Evolutionary conservation across 2,888 invertebrate species (phyloP).

Genomic region (Timema cristinae): DNA sequence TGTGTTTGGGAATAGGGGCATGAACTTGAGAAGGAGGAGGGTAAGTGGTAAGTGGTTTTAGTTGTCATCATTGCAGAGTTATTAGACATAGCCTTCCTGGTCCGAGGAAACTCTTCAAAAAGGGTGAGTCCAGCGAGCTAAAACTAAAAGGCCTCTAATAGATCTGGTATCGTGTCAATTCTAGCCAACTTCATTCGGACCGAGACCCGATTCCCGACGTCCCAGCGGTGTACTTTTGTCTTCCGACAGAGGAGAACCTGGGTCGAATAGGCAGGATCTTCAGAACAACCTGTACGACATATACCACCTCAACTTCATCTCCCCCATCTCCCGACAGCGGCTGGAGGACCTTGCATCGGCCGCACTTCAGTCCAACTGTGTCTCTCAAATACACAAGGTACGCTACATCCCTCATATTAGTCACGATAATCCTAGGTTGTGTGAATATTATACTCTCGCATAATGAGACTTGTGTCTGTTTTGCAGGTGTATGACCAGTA

Average conservation of each 20-base stretch:
- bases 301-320: constrained; percentile 95
- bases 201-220: constrained; percentile 96
- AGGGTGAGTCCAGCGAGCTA: too few relatives aligned
- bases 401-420: constrained; percentile 11
- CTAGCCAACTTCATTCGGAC: constrained; percentile 80
- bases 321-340: constrained; percentile 88
- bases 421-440: too few relatives aligned
- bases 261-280: constrained; percentile 85
- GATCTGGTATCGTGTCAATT: constrained; percentile 28
- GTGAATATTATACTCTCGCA: too few relatives aligned
- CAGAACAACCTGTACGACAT: constrained; percentile 87
- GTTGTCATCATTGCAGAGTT: too few relatives aligned
- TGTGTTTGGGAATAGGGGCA: too few relatives aligned
- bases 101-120: too few relatives aligned
- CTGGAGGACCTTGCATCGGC: constrained; percentile 93
- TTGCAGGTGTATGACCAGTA: constrained; percentile 95
- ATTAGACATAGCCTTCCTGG: too few relatives aligned
- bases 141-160: too few relatives aligned
- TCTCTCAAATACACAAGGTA: constrained; percentile 88
- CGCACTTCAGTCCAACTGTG: constrained; percentile 84
- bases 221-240: constrained; percentile 96
- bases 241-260: constrained; percentile 94
- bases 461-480: constrained; percentile 39
- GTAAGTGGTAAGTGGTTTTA: too few relatives aligned
- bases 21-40: too few relatives aligned